Base-by-base conservation (phyloP, 1,140 invertebrate species). In the Zaprionus gabonicus region DNA sequence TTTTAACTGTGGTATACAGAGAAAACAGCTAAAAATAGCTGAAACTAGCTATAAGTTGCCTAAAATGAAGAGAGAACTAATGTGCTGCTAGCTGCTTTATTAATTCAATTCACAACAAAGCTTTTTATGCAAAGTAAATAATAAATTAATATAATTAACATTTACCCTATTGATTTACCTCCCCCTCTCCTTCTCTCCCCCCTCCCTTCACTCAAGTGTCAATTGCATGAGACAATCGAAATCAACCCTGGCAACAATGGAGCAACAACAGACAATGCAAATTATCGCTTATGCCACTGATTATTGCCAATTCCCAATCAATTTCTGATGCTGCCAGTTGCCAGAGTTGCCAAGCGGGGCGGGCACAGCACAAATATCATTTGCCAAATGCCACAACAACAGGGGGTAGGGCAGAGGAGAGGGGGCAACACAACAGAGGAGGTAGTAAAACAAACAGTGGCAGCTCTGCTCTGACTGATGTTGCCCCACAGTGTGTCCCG, bases 271-370 rank as follows among this genome's bases (percentile, higher is more conserved):
- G 82, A 82, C 82, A 86, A 86, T 86, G 46, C 76, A 86, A 86
- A 86, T 86, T 82, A 86, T 84, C 82, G 76, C 82, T 86, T 86
- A 82, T 79, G 53, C 82, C 72, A 76, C 82, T 82, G 82, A 86
- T 86, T 86, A 86, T 86, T 86, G 81, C 67, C 82, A 82, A 86
- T 86, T 86, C 82, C 69, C 82, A 86, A 86, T 85, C 75, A 77
- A 86, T 81, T 74, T 67, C 17, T 34, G 46, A n/a, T 59, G 63
- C 76, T 51, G 51, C 28, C 73, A 44, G 41, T 46, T 46, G 41
- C 41, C n/a, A 46, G 41, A 44, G 41, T 34, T 44, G 51, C 56
- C 63, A 76, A 69, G 20, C 57, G 34, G 68, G 69, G 62, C 64
- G 58, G 68, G 53, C 57, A 80, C 67, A 71, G 77, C 58, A 63